These are phyloP conservation scores for Meta bourneti DNA, from an alignment of 2,888 invertebrate species.

Conservation along the genomic window DNA sequence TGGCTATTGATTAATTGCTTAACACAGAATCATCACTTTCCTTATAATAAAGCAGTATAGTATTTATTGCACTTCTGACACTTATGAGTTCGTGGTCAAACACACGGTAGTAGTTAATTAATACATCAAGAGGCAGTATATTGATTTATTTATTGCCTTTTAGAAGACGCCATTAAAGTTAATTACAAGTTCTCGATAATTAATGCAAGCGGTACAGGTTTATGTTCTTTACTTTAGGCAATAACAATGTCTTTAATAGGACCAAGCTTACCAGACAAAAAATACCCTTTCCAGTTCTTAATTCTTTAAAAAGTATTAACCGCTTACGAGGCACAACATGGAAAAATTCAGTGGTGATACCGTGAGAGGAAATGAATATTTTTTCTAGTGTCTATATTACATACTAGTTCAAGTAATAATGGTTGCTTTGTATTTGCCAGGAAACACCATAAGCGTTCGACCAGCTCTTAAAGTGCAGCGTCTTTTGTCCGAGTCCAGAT, in stretches of 20 bases:
- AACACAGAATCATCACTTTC: not conserved
- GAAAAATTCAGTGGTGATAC: no score
- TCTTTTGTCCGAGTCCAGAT: not conserved
- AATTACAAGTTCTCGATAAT: not conserved
- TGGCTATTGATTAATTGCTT: not conserved
- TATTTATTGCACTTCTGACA: not conserved
- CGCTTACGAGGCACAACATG: no score
- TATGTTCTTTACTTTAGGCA: not conserved
- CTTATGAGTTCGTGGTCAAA: not conserved
- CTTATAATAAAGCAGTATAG: not conserved
- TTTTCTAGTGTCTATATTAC: not conserved
- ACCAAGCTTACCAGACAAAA: not conserved
- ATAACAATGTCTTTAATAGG: not conserved
- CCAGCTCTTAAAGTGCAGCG: not conserved
- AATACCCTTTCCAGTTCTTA: not conserved
- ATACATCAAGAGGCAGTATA: not conserved
- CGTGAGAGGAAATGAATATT: no score
- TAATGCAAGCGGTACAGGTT: not conserved
- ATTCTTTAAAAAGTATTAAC: not conserved
- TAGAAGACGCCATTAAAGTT: not conserved
- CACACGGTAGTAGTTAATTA: not conserved
- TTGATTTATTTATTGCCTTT: not conserved
- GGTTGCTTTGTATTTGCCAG: not conserved
- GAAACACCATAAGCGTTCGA: not conserved
- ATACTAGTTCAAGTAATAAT: not conserved